A percentile compares a stretch with the other conserved stretches of the same genome.
Evolutionary conservation across 2,797 vertebrate species (phyloP).

Genomic region (Takifugu ocellatus): DNA sequence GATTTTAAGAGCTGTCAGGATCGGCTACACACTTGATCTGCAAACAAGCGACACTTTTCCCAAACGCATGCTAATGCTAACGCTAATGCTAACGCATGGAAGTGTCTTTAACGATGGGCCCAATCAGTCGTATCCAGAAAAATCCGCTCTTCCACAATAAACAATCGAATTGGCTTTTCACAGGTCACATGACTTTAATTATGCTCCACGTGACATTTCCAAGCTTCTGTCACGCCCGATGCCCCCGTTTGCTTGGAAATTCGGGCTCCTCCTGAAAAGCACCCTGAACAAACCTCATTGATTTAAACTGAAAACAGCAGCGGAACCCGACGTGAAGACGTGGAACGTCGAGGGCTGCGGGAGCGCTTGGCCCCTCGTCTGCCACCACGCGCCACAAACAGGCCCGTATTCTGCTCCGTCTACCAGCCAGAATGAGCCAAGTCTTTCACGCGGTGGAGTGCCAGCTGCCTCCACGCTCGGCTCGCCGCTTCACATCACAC

Average conservation of each 20-base stretch:
- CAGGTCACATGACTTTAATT: not conserved
- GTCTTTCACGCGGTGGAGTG: slow-evolving; percentile 71
- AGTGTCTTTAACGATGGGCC: too few species aligned
- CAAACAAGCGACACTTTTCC: too few species aligned
- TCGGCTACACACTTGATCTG: too few species aligned
- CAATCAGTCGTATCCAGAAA: too few species aligned
- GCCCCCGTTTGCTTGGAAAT: slow-evolving; percentile 20
- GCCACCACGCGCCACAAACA: slow-evolving; percentile 65
- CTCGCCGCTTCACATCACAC: slow-evolving; percentile 64
- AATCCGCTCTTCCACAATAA: too few species aligned
- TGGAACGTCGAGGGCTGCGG: slow-evolving; percentile 59
- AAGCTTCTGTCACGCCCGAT: slow-evolving; percentile 13
- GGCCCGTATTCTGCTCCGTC: slow-evolving; percentile 62
- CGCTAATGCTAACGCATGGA: too few species aligned
- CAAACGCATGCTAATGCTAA: too few species aligned
- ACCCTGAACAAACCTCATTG: slow-evolving; percentile 31
- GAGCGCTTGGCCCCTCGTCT: slow-evolving; percentile 63
- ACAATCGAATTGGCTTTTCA: too few species aligned
- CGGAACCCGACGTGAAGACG: slow-evolving; percentile 33
- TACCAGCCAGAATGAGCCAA: slow-evolving; percentile 53
- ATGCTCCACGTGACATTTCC: slow-evolving; percentile 5
- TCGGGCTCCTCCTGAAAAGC: slow-evolving; percentile 6
- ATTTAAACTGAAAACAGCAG: slow-evolving; percentile 33
- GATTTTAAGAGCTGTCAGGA: too few species aligned
- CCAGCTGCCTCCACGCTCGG: slow-evolving; percentile 71